phyloP scores from a whole-genome alignment of 2,888 invertebrate species.

The Brachyptera putata region DNA sequence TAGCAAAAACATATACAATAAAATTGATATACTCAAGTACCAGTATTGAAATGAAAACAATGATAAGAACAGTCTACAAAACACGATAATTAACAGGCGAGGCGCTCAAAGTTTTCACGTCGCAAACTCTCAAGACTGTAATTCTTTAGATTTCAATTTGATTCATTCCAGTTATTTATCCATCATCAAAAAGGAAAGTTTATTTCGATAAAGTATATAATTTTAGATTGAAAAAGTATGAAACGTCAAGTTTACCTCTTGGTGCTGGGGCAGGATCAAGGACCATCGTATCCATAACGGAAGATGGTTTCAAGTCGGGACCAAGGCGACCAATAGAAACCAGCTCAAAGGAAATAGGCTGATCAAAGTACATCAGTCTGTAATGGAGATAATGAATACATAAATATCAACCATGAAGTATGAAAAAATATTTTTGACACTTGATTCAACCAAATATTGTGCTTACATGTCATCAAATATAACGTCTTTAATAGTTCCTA shows the following conservation, averaged over 20 bases:
- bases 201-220: too few relatives aligned
- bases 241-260: neutral
- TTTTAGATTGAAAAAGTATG: too few relatives aligned
- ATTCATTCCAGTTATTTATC: too few relatives aligned
- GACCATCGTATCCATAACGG: neutral
- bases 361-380: slow-evolving; percentile 61
- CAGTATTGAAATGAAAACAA: too few relatives aligned
- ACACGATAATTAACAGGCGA: too few relatives aligned
- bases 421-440: neutral
- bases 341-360: slow-evolving; percentile 59
- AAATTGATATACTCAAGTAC: too few relatives aligned
- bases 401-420: neutral
- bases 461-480: slow-evolving; percentile 75
- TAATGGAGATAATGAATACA: slow-evolving; percentile 34
- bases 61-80: too few relatives aligned
- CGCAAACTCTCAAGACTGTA: too few relatives aligned
- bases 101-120: too few relatives aligned
- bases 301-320: slow-evolving; percentile 47
- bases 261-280: neutral
- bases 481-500: slow-evolving; percentile 79
- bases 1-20: too few relatives aligned
- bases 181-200: too few relatives aligned
- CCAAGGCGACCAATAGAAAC: slow-evolving; percentile 63
- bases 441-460: slow-evolving; percentile 5
- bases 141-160: too few relatives aligned